Evolutionary conservation across 2,797 vertebrate species (phyloP), one percentile per base, ranked within the genome.

Genomic region (Molossus alvarezi): DNA sequence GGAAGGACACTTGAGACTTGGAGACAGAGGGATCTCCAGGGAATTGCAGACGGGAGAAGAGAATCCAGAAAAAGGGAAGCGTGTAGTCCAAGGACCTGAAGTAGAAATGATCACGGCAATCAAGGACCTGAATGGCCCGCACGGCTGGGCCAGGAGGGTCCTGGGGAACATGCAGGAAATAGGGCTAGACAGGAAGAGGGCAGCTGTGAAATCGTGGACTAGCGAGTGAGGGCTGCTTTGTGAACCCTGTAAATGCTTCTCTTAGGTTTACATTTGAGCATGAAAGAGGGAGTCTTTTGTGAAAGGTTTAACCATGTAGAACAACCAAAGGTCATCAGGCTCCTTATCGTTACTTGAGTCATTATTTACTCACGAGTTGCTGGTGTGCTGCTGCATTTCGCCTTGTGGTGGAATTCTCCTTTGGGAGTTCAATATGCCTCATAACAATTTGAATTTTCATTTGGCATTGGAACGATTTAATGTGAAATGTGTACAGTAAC

Each of bases 281-380:
- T 29, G 27, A 41, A 83, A 80, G 57, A 62, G 45, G 71, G 17
- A 45, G 7, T 62, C 10, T 72, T 79, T 45, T 60, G 65, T 10
- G 9, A 41, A 75, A 86, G 73, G 60, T 79, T 91, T 67, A 83
- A 55, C 92, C 58, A 23, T 4, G 48, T 83, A 29, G 37, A 72
- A 29, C 37, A 71, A 86, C 69, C 64, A 85, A 83, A 94, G 45
- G 79, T n/a, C 88, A 80, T 18, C 53, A 83, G 84, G 17, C 53
- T 84, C 37, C 17, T 88, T 69, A 37, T 79, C 53, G 37, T 88
- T 73, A 58, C 85, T 86, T 53, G 86, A 83, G 41, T 25, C 81
- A 62, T 62, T 81, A 80, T 92, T 95, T 55, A 53, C 57, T 48
- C 25, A 55, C 72, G 90, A 93, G 69, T 95, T 90, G 41, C 57